phyloP scores from a whole-genome alignment of 2,888 invertebrate genomes.

The Tubulanus polymorphus region DNA sequence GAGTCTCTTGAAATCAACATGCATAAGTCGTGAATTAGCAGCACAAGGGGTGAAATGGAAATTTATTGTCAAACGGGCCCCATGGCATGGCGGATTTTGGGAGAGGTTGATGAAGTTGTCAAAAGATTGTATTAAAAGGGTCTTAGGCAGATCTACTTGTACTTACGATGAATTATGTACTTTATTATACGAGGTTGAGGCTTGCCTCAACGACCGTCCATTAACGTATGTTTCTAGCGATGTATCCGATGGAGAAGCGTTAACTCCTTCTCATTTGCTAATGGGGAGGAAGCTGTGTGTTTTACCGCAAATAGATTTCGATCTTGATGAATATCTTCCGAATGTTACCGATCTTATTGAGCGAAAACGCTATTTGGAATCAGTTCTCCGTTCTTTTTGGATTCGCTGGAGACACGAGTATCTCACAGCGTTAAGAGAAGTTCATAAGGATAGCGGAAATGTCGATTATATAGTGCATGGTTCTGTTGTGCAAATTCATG shows the following conservation, averaged over 20 bases:
- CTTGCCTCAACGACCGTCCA: conserved; percentile 18
- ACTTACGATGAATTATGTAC: conserved; percentile 14
- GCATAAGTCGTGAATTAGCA: conserved; percentile 5
- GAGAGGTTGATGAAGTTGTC: conserved; percentile 16
- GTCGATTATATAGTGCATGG: not conserved
- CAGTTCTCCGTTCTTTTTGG: conserved; percentile 10
- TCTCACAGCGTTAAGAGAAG: not conserved
- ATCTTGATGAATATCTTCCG: not conserved
- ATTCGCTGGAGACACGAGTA: conserved; percentile 14
- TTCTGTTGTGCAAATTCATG: not conserved
- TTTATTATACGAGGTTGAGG: conserved; percentile 19
- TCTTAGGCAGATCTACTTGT: conserved; percentile 9
- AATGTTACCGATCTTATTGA: no score
- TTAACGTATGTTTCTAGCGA: conserved; percentile 15
- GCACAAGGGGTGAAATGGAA: conserved; percentile 13
- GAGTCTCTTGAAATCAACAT: not conserved
- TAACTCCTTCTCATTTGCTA: conserved; percentile 18
- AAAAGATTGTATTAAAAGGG: conserved; percentile 14
- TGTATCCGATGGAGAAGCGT: conserved; percentile 7
- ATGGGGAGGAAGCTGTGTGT: conserved; percentile 6
- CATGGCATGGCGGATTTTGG: conserved; percentile 23
- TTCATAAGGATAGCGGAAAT: not conserved
- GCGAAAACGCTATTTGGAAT: no score
- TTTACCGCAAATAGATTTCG: conserved; percentile 8
- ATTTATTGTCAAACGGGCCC: no score